Conservation (phyloP, 2,113 vertebrate species). For the Pycnonotus jocosus region DNA sequence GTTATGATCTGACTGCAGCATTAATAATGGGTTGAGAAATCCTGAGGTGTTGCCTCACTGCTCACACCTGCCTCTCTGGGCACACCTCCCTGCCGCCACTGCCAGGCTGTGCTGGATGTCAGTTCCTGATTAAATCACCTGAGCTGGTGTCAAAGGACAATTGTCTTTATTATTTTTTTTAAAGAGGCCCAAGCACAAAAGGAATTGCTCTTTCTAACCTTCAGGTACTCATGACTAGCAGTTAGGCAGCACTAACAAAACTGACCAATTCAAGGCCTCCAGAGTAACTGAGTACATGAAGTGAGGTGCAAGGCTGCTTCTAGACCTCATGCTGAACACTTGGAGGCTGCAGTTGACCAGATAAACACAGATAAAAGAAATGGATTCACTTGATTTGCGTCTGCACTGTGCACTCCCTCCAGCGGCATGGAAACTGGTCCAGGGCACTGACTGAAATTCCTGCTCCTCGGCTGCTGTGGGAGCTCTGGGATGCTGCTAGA, state of each 20-base stretch:
- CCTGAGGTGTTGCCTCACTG: not conserved
- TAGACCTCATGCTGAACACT: not conserved
- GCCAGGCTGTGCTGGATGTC: not conserved
- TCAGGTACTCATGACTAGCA: not conserved
- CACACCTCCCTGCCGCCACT: not conserved
- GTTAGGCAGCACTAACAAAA: not conserved
- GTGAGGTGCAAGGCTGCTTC: not conserved
- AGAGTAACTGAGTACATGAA: not conserved
- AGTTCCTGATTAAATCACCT: not conserved
- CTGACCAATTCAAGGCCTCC: not conserved
- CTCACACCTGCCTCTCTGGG: not conserved
- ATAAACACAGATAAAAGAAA: not conserved
- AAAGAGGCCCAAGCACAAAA: not conserved
- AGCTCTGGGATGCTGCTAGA: not conserved
- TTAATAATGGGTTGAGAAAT: slow-evolving; percentile 5
- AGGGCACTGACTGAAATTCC: not conserved
- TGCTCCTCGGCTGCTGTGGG: not conserved
- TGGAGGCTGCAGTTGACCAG: not conserved
- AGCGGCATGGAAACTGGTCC: not conserved
- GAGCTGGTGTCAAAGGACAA: not conserved
- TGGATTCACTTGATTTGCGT: not conserved
- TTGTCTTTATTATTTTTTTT: not conserved
- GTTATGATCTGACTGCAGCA: not conserved
- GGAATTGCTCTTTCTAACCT: not conserved
- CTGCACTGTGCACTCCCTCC: not conserved